Evolutionary conservation across 1,140 invertebrate species (phyloP).

Genomic region (Sycophaga agraensis): DNA sequence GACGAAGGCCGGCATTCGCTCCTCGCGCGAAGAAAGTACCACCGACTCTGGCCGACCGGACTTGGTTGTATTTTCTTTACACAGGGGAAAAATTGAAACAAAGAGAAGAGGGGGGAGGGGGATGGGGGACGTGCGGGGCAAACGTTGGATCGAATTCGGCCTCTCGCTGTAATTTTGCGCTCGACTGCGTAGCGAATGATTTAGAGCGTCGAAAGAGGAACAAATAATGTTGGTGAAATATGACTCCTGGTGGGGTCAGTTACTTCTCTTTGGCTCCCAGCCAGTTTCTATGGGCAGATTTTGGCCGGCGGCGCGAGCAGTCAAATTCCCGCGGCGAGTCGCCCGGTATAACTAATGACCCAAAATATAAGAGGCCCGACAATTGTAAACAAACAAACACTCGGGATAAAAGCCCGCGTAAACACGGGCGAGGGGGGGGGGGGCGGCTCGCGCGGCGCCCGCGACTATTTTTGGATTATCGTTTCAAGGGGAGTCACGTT

Average conservation of each 20-base stretch:
- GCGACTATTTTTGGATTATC: constrained; percentile 4
- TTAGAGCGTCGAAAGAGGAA: not conserved
- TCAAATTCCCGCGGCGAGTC: constrained; percentile 12
- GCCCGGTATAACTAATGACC: no score
- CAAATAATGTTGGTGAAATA: constrained; percentile 16
- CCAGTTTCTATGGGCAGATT: constrained; percentile 2
- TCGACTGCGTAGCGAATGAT: constrained; percentile 14
- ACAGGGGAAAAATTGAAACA: not conserved
- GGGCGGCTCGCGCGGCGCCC: no score
- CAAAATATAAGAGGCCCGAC: no score
- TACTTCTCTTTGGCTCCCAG: constrained; percentile 9
- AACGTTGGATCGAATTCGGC: constrained; percentile 12
- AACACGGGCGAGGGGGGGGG: no score
- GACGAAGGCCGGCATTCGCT: not conserved
- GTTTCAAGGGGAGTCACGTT: constrained; percentile 1
- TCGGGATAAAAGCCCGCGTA: no score
- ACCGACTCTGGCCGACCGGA: constrained; percentile 8
- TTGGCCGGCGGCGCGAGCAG: not conserved
- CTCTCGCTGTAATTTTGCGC: constrained; percentile 7
- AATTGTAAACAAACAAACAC: no score
- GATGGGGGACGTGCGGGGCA: no score
- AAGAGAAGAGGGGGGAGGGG: no score
- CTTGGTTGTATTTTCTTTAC: constrained; percentile 27
- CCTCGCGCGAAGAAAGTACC: constrained; percentile 10
- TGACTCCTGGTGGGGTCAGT: not conserved